Evolutionary conservation across 2,888 invertebrate species (phyloP), one percentile per base, ranked within the genome.

Genomic region (Microdon myrmicae): DNA sequence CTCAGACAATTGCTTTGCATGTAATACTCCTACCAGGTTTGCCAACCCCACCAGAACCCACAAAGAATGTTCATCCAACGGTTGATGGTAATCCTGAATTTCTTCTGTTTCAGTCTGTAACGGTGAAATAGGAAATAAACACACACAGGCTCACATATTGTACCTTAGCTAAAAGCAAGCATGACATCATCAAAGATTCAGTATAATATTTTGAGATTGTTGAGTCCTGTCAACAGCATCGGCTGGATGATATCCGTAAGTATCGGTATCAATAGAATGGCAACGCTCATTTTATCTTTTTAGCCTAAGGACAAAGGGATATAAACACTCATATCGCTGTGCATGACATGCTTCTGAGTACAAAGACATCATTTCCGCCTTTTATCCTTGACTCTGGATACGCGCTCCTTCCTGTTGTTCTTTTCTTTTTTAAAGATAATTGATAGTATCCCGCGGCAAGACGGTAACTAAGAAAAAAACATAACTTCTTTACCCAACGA

Each of bases 291-390:
- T 45, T 55, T 17, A 20, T 39, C 20, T 9, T 7, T 17, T 19
- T 22, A n/a, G n/a, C n/a, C n/a, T 32, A 13, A 28, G 9, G 20
- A 32, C 37, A 20, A 43, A 56, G 43, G 43, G 37, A 37, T 49
- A 37, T 26, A n/a, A 28, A 17, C n/a, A 25, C 16, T 45, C 10
- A 28, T 17, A 19, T 20, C 19, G 8, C 8, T 23, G 16, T 22
- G 12, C 6, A 26, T 17, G 17, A 9, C 13, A 13, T 19, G n/a
- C 9, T 51, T n/a, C 4, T 8, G 8, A 13, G 8, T 17, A 43
- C 12, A 47, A 44, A 35, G 43, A 22, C 32, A 54, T 43, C 31
- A 54, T 43, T 51, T 53, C 43, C 47, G 35, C 31, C 29, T 53
- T 44, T 53, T 53, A 47, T 31, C 41, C 26, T 35, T 43, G 14